Conservation (phyloP, 2,797 vertebrate species). For the Perodicticus potto region DNA sequence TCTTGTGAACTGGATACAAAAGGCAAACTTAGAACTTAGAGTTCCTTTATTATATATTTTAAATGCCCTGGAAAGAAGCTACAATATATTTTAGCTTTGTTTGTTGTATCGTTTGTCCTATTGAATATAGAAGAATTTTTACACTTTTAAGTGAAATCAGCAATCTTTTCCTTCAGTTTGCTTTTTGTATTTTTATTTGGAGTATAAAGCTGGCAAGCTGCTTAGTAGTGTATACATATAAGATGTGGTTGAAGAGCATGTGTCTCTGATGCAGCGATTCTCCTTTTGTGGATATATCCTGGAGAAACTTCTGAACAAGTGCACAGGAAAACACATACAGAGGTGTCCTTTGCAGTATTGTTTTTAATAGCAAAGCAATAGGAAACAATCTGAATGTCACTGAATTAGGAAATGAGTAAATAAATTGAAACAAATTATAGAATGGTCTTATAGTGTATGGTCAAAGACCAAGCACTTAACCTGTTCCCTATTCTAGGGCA, state of each 20-base stretch:
- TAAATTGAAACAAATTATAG: background rate
- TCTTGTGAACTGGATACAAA: background rate
- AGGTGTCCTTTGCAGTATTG: background rate
- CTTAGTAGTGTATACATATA: background rate
- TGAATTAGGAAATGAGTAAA: background rate
- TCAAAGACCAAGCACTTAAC: background rate
- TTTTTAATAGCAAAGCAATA: constrained; percentile 22
- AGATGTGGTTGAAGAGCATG: background rate
- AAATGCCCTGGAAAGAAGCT: background rate
- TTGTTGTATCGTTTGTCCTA: background rate
- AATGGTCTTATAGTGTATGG: background rate
- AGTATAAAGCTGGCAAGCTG: background rate
- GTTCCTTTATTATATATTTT: background rate
- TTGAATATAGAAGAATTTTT: background rate
- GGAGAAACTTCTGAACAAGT: background rate
- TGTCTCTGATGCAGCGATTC: background rate
- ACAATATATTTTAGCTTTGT: background rate
- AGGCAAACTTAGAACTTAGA: background rate
- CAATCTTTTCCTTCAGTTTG: background rate
- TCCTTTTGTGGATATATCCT: background rate
- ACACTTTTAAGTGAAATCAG: background rate
- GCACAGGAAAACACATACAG: background rate
- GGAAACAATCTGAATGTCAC: background rate
- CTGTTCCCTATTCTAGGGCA: background rate
- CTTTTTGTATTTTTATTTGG: background rate